Evolutionary conservation across 2,113 vertebrate species (phyloP).

Genomic region (Ceratotherium simum): DNA sequence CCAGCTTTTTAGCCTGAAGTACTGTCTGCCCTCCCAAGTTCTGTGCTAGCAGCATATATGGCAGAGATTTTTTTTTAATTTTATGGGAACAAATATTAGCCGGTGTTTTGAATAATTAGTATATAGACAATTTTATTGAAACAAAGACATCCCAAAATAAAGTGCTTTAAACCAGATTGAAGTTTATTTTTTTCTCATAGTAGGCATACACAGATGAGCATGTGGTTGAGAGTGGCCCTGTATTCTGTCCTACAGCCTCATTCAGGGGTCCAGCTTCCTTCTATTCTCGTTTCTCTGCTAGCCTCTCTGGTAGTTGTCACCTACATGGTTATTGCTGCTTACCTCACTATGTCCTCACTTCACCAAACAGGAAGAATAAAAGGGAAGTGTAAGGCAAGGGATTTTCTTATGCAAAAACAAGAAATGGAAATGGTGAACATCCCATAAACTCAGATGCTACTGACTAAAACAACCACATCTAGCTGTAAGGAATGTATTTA

Average conservation of each 20-base stretch:
- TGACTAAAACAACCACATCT: background rate
- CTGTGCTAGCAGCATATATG: background rate
- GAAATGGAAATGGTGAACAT: background rate
- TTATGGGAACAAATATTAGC: background rate
- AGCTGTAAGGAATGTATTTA: background rate
- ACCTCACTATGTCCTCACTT: background rate
- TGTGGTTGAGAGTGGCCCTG: background rate
- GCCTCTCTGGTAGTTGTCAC: background rate
- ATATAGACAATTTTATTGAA: background rate
- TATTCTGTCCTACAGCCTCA: background rate
- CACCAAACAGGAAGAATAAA: background rate
- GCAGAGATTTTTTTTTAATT: background rate
- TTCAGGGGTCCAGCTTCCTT: background rate
- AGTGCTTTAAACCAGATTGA: too few species aligned
- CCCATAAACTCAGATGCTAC: background rate
- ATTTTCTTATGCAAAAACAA: background rate
- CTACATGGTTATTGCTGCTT: background rate
- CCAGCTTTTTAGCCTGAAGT: background rate
- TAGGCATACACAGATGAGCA: background rate
- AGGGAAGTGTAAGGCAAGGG: background rate
- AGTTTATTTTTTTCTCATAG: background rate
- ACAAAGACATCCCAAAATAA: background rate
- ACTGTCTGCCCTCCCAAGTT: background rate
- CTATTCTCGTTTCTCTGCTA: background rate
- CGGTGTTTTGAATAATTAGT: background rate